Conservation (phyloP, 2,797 vertebrate species). For the Oreochromis grahami region DNA sequence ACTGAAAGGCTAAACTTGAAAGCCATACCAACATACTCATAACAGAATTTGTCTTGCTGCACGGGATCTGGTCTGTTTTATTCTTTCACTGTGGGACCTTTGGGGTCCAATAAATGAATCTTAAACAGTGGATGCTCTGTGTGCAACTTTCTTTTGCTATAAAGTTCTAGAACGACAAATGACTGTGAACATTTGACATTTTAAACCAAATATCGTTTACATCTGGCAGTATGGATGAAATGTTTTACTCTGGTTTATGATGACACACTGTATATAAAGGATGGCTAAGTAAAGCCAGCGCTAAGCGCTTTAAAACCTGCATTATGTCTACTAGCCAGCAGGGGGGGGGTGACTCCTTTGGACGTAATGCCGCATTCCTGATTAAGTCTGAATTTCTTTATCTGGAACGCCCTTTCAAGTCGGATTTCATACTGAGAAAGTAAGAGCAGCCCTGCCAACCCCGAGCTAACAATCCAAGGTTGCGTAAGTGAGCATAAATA, state of each 20-base stretch:
- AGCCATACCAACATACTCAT: not conserved
- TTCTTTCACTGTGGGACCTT: not conserved
- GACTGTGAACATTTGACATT: not conserved
- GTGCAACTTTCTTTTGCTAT: not conserved
- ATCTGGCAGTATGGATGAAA: rapidly evolving
- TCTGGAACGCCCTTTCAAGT: not conserved
- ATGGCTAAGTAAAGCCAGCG: not conserved
- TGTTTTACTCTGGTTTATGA: not conserved
- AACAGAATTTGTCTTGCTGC: not conserved
- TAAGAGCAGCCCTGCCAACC: not conserved
- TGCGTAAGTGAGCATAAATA: not conserved
- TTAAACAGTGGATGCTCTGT: not conserved
- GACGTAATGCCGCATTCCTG: not conserved
- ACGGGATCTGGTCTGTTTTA: not conserved
- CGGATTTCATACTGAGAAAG: not conserved
- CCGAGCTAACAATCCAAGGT: not conserved
- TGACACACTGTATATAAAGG: rapidly evolving
- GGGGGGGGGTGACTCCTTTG: not conserved
- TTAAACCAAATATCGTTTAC: rapidly evolving
- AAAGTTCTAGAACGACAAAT: not conserved
- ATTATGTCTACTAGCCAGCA: not conserved
- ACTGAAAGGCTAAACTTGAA: not conserved
- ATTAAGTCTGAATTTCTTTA: not conserved
- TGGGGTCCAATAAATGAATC: not conserved
- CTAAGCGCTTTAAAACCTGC: not conserved